A percentile compares a stretch with the other conserved stretches of the same genome.
These are phyloP conservation scores for Pogonomyrmex barbatus DNA, from an alignment of 1,140 invertebrate species.

Conservation along the genomic window DNA sequence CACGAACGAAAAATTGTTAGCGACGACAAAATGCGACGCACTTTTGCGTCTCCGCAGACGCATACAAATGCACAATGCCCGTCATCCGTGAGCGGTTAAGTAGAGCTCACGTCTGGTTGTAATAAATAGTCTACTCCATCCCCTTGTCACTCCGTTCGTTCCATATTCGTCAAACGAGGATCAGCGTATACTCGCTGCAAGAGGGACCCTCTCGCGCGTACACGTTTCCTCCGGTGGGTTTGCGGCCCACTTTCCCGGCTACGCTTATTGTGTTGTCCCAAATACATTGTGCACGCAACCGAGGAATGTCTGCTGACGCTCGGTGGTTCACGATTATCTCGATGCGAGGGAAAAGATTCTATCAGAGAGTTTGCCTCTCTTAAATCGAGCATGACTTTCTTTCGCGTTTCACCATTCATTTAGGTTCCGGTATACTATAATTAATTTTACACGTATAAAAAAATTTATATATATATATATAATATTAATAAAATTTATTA, in stretches of 20 bases:
- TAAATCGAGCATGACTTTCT: neutral
- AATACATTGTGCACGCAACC: conserved; percentile 57
- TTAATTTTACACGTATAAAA: neutral
- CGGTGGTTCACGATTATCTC: conserved; percentile 23
- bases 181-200: conserved; percentile 22
- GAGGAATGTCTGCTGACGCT: conserved; percentile 50
- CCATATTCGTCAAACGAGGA: conserved; percentile 61
- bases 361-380: neutral
- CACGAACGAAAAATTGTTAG: conserved; percentile 13
- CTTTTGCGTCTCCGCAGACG: conserved; percentile 5
- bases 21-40: conserved; percentile 1
- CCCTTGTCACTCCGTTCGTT: conserved; percentile 51
- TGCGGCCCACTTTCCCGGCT: conserved; percentile 48
- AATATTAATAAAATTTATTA: no score
- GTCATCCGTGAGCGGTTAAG: conserved; percentile 54
- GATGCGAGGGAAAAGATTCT: conserved; percentile 1
- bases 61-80: conserved; percentile 46
- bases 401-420: neutral
- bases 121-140: conserved; percentile 60
- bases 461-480: no score
- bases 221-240: conserved; percentile 38
- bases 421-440: neutral
- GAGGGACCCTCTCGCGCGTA: conserved; percentile 34
- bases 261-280: conserved; percentile 55
- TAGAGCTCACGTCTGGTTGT: conserved; percentile 50